Percentiles rank a stretch among this genome's conserved stretches.
These are phyloP conservation scores for Drosophila micromelanica DNA, from an alignment of 1,140 invertebrate species.

Conservation along the genomic window DNA sequence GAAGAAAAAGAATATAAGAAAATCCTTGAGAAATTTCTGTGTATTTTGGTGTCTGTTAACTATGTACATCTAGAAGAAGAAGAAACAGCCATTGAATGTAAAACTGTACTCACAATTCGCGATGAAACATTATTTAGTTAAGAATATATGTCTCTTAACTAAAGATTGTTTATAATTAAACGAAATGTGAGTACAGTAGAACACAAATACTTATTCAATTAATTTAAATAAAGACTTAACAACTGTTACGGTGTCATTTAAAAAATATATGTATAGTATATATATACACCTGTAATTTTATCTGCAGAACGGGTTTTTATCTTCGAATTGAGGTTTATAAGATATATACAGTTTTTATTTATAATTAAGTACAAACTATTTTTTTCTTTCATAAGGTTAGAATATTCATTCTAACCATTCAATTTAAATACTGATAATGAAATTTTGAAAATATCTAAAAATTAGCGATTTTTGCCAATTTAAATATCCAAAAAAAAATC, in stretches of 20 bases:
- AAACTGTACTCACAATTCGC: conserved; percentile 3
- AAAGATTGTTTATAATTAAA: background rate
- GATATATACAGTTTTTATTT: too few species aligned
- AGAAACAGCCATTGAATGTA: conserved; percentile 14
- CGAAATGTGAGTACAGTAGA: conserved; percentile 30
- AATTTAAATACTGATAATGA: too few species aligned
- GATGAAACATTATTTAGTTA: background rate
- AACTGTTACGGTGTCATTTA: conserved; percentile 69
- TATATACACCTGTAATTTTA: too few species aligned
- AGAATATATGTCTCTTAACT: background rate
- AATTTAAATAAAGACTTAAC: conserved; percentile 79
- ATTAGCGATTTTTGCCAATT: too few species aligned
- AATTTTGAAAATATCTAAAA: too few species aligned
- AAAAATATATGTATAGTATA: background rate
- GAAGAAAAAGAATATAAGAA: conserved; percentile 9
- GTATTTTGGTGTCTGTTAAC: conserved; percentile 67
- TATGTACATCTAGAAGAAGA: conserved; percentile 44
- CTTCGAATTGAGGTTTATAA: too few species aligned
- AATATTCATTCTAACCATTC: too few species aligned
- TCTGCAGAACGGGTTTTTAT: too few species aligned
- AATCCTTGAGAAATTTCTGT: conserved; percentile 50
- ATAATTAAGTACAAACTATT: too few species aligned
- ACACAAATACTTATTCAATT: conserved; percentile 65
- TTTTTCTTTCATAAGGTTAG: too few species aligned
- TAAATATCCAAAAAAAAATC: too few species aligned